Base-by-base conservation (phyloP, 2,888 invertebrate species). In the Archips xylosteana region DNA sequence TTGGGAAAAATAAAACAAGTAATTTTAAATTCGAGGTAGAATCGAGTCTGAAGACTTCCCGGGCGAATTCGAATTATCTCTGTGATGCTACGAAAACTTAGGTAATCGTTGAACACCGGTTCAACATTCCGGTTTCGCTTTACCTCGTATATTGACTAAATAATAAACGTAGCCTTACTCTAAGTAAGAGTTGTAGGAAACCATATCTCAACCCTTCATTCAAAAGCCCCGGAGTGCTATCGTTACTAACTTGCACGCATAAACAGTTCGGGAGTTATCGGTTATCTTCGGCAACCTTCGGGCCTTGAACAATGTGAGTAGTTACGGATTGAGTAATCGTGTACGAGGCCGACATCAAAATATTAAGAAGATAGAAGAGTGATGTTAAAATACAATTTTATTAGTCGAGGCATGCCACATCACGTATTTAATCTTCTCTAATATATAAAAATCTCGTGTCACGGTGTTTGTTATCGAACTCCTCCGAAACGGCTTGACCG, bases 221-320 rank as follows among this genome's bases (percentile, higher is more conserved):
- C 57, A 12, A 57, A 57, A 32, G 57, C 57, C 57, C 57, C 12
- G 12, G 57, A 57, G 57, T 57, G 57, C 57, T 57, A 57, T 57
- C 32, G 10, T 10, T 2, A 32, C 57, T 57, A 57, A 57, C 57
- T 57, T 32, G 32, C 32, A 15, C 51, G 51, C 15, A n/a, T 49
- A 54, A 23, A 59, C 60, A 60, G 36, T 34, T 60, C 34, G 57
- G 36, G 60, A 60, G 8, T 60, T 60, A 60, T 60, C 60, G 34
- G 60, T 36, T 60, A 60, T 60, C 60, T 60, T n/a, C 36, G 60
- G n/a, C 36, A 60, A n/a, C 60, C 60, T 60, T 60, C n/a, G 60
- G 60, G 36, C 2, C 36, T 59, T 6, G 36, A 36, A 60, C 36
- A 36, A 60, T 60, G 60, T n/a, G 39, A n/a, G 39, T 60, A n/a